Evolutionary conservation across 2,888 invertebrate species (phyloP).

Genomic region (Hybos culiciformis): DNA sequence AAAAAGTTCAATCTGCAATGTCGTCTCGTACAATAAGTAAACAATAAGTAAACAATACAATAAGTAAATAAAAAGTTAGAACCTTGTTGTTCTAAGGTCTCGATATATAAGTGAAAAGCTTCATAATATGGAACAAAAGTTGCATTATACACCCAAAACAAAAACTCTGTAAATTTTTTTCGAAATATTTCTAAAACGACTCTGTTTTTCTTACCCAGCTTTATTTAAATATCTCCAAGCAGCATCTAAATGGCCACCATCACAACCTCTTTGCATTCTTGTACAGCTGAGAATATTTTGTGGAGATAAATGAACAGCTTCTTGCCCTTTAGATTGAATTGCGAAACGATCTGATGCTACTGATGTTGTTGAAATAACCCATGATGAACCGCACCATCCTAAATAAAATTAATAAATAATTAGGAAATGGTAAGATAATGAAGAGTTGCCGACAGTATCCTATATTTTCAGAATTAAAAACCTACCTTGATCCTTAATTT

Average conservation of each 20-base stretch:
- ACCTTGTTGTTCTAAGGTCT: too few relatives aligned
- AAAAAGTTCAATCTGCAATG: too few relatives aligned
- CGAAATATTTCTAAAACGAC: not conserved
- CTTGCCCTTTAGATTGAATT: conserved; percentile 70
- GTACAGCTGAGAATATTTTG: conserved; percentile 84
- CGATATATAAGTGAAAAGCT: too few relatives aligned
- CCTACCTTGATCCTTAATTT: conserved; percentile 57
- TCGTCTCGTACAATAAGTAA: too few relatives aligned
- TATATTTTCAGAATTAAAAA: not conserved
- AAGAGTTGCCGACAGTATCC: too few relatives aligned
- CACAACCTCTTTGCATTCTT: conserved; percentile 64
- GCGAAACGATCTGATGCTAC: conserved; percentile 71
- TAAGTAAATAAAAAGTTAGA: too few relatives aligned
- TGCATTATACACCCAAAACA: too few relatives aligned
- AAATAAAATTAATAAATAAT: not conserved
- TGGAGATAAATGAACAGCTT: conserved; percentile 57
- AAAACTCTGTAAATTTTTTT: not conserved
- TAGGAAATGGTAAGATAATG: not conserved
- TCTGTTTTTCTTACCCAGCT: conserved; percentile 44
- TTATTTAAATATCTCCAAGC: conserved; percentile 82
- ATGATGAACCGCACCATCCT: conserved; percentile 71
- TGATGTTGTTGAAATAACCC: conserved; percentile 79
- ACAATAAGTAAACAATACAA: too few relatives aligned
- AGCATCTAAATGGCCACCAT: conserved; percentile 77
- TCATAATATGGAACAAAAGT: too few relatives aligned